Conservation (phyloP, 2,113 vertebrate genomes). For the Cyanistes caeruleus region DNA sequence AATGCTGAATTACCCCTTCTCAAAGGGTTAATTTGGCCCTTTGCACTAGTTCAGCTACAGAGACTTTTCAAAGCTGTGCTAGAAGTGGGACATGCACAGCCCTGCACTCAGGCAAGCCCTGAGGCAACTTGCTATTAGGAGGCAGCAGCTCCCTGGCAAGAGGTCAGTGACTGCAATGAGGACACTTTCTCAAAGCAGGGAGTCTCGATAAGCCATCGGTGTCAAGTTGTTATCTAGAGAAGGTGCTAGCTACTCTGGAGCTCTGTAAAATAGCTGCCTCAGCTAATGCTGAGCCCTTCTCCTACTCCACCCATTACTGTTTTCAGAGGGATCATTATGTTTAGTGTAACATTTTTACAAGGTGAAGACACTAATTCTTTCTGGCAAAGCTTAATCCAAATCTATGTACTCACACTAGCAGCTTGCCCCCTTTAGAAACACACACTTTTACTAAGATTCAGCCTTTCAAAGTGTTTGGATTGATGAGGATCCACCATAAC, state of each 20-base stretch:
- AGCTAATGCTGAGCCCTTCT: neutral
- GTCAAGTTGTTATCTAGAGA: neutral
- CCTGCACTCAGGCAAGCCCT: neutral
- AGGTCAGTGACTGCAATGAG: neutral
- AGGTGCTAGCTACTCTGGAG: rapidly evolving
- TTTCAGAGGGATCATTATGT: neutral
- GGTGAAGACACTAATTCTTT: neutral
- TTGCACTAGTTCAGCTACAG: neutral
- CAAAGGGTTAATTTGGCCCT: neutral
- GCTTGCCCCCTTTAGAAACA: neutral
- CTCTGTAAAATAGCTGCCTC: neutral
- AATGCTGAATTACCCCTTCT: neutral
- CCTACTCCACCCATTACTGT: neutral
- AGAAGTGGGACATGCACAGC: neutral
- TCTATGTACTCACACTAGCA: neutral
- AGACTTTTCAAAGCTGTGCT: neutral
- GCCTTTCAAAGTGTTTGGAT: neutral
- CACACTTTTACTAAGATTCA: neutral
- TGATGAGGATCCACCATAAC: neutral
- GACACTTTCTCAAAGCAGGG: neutral
- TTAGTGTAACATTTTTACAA: neutral
- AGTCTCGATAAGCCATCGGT: rapidly evolving
- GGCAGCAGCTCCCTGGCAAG: neutral
- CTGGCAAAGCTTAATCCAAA: neutral
- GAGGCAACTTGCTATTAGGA: neutral